Conservation (phyloP, 2,113 vertebrate species). For the Phoenicopterus ruber region DNA sequence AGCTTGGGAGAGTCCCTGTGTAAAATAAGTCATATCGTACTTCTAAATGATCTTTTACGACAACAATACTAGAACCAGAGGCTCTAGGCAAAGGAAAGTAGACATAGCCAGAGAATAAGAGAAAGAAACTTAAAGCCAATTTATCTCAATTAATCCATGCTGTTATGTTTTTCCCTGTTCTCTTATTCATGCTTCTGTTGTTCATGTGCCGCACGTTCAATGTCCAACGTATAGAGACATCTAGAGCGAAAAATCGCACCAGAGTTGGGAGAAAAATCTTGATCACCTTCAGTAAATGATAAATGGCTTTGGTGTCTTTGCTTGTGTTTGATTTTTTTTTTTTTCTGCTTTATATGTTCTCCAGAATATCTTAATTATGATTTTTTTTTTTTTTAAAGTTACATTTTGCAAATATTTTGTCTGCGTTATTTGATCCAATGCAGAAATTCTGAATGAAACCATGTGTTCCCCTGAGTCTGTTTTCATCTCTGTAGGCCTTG, state of each 20-base stretch:
- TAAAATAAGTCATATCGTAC: neutral
- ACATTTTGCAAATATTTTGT: neutral
- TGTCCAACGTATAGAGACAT: neutral
- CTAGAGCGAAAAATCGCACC: neutral
- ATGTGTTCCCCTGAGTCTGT: neutral
- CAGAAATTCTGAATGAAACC: neutral
- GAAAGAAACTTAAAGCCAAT: neutral
- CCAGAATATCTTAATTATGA: neutral
- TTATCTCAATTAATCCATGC: neutral
- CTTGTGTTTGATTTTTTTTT: neutral
- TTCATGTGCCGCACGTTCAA: accelerated
- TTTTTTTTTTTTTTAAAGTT: neutral
- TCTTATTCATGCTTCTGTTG: neutral
- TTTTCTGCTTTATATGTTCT: neutral
- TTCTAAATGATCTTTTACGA: neutral
- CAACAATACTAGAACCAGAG: neutral
- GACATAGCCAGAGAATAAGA: neutral
- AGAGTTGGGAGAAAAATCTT: neutral
- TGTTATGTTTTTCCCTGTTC: neutral
- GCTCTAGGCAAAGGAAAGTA: neutral
- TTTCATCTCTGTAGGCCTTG: neutral
- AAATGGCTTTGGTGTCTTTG: neutral
- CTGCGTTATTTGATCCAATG: neutral
- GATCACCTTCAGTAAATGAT: neutral
- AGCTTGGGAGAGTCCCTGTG: neutral